phyloP scores from a whole-genome alignment of 2,113 vertebrate species.

The Alligator sinensis region DNA sequence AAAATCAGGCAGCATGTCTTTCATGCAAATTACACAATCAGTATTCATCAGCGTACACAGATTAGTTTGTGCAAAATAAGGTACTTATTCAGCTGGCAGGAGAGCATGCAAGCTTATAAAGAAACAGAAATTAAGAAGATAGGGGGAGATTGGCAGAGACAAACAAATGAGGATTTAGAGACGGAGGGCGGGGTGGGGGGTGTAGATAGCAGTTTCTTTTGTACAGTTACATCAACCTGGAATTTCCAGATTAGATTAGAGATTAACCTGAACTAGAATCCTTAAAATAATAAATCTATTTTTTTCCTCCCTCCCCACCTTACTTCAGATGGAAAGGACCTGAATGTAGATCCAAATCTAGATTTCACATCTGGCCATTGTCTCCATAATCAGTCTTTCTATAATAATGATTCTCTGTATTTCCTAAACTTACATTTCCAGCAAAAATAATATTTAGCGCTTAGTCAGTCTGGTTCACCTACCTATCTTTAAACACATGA shows the following conservation, averaged over 20 bases:
- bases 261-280: neutral
- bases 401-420: neutral
- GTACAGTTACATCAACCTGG: neutral
- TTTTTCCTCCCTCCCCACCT: neutral
- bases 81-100: neutral
- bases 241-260: neutral
- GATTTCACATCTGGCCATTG: neutral
- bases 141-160: neutral
- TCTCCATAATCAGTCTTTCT: neutral
- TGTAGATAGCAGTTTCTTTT: neutral
- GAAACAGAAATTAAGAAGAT: slow-evolving; percentile 1
- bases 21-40: slow-evolving; percentile 4
- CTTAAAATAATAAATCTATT: neutral
- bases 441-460: neutral
- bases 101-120: neutral
- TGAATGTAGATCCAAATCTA: neutral
- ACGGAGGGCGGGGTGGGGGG: neutral
- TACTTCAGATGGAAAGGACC: neutral
- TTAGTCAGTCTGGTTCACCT: neutral
- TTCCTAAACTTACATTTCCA: neutral
- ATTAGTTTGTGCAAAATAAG: slow-evolving; percentile 16
- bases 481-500: neutral
- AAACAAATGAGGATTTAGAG: neutral
- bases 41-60: neutral
- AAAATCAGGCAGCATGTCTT: neutral